Base-by-base conservation (phyloP, 2,888 invertebrate genomes). In the Sesia bembeciformis region DNA sequence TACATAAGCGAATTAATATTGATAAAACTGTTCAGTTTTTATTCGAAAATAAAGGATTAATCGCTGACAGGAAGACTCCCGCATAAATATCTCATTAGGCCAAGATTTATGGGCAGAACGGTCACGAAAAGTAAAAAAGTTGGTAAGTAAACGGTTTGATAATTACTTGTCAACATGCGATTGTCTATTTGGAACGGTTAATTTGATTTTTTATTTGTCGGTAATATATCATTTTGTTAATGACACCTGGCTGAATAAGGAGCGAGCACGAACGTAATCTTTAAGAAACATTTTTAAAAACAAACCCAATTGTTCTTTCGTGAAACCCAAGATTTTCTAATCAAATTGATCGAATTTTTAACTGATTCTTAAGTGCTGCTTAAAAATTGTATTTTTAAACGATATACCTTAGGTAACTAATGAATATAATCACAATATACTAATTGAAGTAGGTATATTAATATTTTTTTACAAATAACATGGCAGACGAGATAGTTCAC, bases 91-190 rank as follows among this genome's bases (percentile, higher is more conserved):
- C 89, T 89, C 89, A 86, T 89, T 88, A 89, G 75, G 58, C 58
- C 61, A 79, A 86, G 88, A 89, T 89, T 89, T 88, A 89, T 86
- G 74, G 76, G 78, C 74, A 69, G 69, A 79, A 71, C 77, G 82
- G 86, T 87, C 89, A 88, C 87, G 89, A 77, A 75, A 83, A 77
- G 70, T 74, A 84, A 83, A 85, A 57, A 59, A 82, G 86, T 84
- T 68, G 64, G 70, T 81, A 78, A 74, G 74, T 76, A 80, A 80
- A 70, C 76, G 65, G 73, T 83, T 78, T 82, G 79, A 87, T 89
- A 89, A 89, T 89, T 89, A 89, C 83, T 87, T 84, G 78, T 72
- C 82, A 83, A 76, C 89, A 89, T 89, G 89, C 89, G 84, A 89
- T 82, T 86, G 84, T 87, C 86, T 88, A 83, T 86, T 82, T 72